Percentiles rank a stretch among this genome's conserved stretches.
These are phyloP conservation scores for Harpagus bidentatus DNA, from an alignment of 2,113 vertebrate species.

Conservation along the genomic window DNA sequence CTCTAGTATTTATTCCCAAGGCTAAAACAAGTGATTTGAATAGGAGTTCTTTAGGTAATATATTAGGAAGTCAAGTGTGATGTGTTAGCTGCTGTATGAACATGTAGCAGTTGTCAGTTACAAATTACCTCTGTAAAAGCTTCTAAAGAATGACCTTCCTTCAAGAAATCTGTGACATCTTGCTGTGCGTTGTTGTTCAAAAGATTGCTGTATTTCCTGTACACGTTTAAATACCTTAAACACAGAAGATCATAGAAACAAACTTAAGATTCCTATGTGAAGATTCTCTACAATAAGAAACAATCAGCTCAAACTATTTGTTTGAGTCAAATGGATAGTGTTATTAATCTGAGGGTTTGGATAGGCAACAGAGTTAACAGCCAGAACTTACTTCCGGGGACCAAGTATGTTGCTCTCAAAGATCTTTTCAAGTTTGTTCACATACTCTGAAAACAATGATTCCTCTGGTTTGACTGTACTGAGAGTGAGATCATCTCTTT, in stretches of 20 bases:
- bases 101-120: not conserved
- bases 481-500: constrained; percentile 69
- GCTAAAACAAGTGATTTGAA: not conserved
- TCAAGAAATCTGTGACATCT: constrained; percentile 78
- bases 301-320: not conserved
- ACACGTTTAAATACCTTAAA: constrained; percentile 85
- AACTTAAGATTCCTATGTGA: not conserved
- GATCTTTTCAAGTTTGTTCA: constrained; percentile 74
- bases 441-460: constrained; percentile 73
- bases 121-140: constrained; percentile 76
- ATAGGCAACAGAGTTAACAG: not conserved
- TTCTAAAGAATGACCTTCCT: constrained; percentile 76
- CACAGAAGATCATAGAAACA: constrained; percentile 5
- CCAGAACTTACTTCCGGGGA: constrained; percentile 79
- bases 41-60: not conserved
- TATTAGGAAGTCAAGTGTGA: not conserved
- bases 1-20: not conserved
- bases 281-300: not conserved
- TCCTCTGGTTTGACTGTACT: constrained; percentile 78
- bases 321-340: not conserved
- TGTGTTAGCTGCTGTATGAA: not conserved
- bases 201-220: constrained; percentile 80
- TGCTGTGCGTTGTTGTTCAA: constrained; percentile 77
- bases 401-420: constrained; percentile 84
- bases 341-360: not conserved